These are phyloP conservation scores for Hipparchia sbordonii DNA, from an alignment of 2,888 invertebrate species.

Conservation along the genomic window DNA sequence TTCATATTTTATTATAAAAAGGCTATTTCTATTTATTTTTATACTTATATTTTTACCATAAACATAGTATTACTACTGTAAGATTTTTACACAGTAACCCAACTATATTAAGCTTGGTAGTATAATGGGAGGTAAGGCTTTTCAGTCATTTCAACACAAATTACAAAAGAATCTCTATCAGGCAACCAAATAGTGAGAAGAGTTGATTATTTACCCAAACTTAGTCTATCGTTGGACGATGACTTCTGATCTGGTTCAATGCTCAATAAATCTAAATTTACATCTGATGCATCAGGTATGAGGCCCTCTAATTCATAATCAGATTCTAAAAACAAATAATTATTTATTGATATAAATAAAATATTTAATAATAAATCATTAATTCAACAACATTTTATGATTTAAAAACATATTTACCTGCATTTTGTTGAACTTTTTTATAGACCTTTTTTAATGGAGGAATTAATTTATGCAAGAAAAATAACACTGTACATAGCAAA, in stretches of 20 bases:
- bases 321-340: conserved; percentile 60
- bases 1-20: not conserved
- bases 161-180: too few relatives aligned
- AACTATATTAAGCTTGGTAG: too few relatives aligned
- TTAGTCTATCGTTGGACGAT: conserved; percentile 65
- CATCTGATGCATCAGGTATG: conserved; percentile 69
- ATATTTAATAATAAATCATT: not conserved
- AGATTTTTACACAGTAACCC: not conserved
- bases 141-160: too few relatives aligned
- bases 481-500: conserved; percentile 56
- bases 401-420: conserved; percentile 57
- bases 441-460: conserved; percentile 57
- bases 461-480: conserved; percentile 59
- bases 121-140: too few relatives aligned
- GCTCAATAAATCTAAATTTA: conserved; percentile 66
- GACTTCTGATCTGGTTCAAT: conserved; percentile 66
- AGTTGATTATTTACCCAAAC: conserved; percentile 57
- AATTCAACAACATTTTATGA: not conserved
- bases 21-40: not conserved
- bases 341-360: not conserved
- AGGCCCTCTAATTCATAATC: conserved; percentile 73
- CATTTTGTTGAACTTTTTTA: conserved; percentile 66
- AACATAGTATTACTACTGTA: too few relatives aligned
- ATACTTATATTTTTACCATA: not conserved
- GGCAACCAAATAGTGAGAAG: too few relatives aligned